Evolutionary conservation across 35 echinoderm and acorn worm species (phyloP).

Genomic region (Holothuria glaberrima): DNA sequence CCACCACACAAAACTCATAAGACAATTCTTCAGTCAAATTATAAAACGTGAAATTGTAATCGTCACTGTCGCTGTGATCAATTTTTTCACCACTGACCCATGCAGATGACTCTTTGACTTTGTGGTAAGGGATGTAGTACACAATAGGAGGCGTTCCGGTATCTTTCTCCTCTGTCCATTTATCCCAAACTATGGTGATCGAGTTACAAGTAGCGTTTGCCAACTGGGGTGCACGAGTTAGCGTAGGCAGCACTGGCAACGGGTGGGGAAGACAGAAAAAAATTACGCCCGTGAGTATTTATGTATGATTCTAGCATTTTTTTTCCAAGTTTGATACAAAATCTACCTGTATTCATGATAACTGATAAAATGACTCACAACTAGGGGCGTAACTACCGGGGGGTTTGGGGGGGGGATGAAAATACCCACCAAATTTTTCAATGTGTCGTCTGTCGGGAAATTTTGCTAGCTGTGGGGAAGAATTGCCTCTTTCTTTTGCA

Average conservation of each 20-base stretch:
- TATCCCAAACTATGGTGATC: neutral
- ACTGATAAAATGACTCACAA: too few species aligned
- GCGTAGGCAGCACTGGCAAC: neutral
- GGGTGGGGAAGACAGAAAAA: too few species aligned
- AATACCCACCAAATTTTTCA: too few species aligned
- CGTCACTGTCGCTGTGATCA: neutral
- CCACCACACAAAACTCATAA: neutral
- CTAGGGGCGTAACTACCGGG: too few species aligned
- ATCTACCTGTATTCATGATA: too few species aligned
- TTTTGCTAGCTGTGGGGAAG: too few species aligned
- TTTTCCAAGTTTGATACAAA: too few species aligned
- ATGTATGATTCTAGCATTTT: too few species aligned
- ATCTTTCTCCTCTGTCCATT: neutral
- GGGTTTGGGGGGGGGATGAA: too few species aligned
- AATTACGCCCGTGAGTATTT: too few species aligned
- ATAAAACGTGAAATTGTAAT: neutral
- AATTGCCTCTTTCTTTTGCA: too few species aligned
- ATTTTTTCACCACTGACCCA: neutral
- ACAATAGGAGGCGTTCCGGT: neutral
- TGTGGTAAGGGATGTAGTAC: conserved; percentile 1
- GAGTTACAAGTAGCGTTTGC: neutral
- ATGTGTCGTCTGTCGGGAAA: too few species aligned
- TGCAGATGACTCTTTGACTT: neutral
- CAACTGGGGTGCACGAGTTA: neutral
- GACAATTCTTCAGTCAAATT: neutral